Evolutionary conservation across 2,888 invertebrate genomes (phyloP), one percentile per base, ranked within the genome.

Genomic region (Scaptomyza reducta): DNA sequence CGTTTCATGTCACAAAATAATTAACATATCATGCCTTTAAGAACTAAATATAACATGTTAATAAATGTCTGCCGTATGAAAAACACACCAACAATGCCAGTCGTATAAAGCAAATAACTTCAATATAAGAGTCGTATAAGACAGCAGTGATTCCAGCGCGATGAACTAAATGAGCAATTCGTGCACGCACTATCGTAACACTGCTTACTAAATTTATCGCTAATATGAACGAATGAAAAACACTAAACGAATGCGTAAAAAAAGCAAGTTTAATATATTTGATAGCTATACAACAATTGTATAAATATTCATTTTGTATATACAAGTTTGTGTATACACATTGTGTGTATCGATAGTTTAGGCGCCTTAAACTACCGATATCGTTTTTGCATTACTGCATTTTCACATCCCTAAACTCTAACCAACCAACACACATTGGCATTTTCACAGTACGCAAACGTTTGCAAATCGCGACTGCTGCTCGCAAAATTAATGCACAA

Each of bases 401-500:
- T 45, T 33, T 27, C 18, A 29, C 67, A 68, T 68, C 68, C 33
- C 69, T 45, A 61, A 49, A 10, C 14, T 29, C 13, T 16, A 22
- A 27, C 22, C 25, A 44, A 44, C 38, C 7, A 7, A 38, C 38
- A 38, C 55, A 74, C 70, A 57, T 75, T 64, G 63, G 63, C 68
- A 70, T 67, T 67, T 68, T 63, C 57, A 54, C 57, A 35, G 49
- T 13, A 44, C 40, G 50, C 42, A 64, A 70, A 70, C 71, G 70
- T 70, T 70, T 70, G 64, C 70, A 59, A 47, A 47, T 45, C 25
- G 45, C 3, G 10, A 16, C 22, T 27, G 14, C 22, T 18, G 47
- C 38, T 31, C 25, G 38, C 14, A 40, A 42, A 66, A 22, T 74
- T 55, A 63, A 74, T 74, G 74, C 50, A 62, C 57, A 53, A 53